A percentile compares a stretch with the other conserved stretches of the same genome.
These are phyloP conservation scores for Centruroides sculpturatus DNA, from an alignment of 1,140 invertebrate species.

Conservation along the genomic window DNA sequence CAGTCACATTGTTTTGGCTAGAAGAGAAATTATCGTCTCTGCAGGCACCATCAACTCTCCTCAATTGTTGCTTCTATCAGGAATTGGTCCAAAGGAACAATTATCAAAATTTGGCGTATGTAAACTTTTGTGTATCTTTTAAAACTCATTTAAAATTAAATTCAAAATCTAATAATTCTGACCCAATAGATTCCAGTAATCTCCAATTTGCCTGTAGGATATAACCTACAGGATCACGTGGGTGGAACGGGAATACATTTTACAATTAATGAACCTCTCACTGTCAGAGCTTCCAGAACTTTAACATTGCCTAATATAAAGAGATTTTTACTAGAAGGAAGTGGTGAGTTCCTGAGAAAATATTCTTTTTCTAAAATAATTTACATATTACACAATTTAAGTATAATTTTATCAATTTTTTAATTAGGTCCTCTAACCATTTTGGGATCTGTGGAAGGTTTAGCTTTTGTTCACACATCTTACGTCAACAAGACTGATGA, in stretches of 20 bases:
- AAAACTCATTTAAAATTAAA: too few relatives aligned
- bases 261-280: neutral
- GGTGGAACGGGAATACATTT: conserved; percentile 27
- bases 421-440: conserved; percentile 53
- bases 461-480: conserved; percentile 68
- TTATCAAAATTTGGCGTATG: conserved; percentile 8
- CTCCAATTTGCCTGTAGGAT: conserved; percentile 28
- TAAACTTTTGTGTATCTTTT: neutral
- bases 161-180: too few relatives aligned
- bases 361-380: too few relatives aligned
- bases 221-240: conserved; percentile 42
- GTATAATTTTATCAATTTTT: neutral
- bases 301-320: too few relatives aligned
- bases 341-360: too few relatives aligned
- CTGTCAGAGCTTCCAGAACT: too few relatives aligned
- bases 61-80: conserved; percentile 4
- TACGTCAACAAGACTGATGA: conserved; percentile 64
- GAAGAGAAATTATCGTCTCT: conserved; percentile 8
- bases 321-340: too few relatives aligned
- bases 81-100: conserved; percentile 9
- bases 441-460: conserved; percentile 59
- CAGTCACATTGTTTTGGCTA: conserved; percentile 40
- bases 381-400: too few relatives aligned
- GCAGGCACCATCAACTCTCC: conserved; percentile 4
- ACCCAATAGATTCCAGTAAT: conserved; percentile 14